Base-by-base conservation (phyloP, 1,140 invertebrate species). In the Heterodera carotae region DNA sequence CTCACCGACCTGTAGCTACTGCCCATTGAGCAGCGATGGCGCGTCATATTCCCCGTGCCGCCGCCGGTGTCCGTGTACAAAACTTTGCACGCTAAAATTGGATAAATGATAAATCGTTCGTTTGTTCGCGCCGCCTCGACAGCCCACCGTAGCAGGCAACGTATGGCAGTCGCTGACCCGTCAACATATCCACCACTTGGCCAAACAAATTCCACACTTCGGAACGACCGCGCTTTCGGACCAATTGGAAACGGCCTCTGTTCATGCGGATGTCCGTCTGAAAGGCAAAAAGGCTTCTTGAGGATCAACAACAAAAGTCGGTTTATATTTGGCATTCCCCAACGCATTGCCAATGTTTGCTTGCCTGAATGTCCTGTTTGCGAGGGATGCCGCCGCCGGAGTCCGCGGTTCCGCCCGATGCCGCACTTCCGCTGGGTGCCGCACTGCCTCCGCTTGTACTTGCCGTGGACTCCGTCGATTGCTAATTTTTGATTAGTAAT, bases 181-280 rank as follows among this genome's bases (percentile, higher is more conserved):
- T 88, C 12, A 83, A 70, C 18, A 75, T 85, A 73, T 86, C 85
- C 4, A 86, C 70, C 18, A 86, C 85, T 78, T 86, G 85, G 22
- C 85, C 85, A 74, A 86, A 86, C 27, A 88, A 72, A 66, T 88
- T 88, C 85, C 85, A 86, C 53, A 86, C 85, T 71, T 86, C 85
- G 29, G 86, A 88, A 53, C 85, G 80, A 22, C 85, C 85, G 36
- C 84, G 79, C 71, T 86, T 86, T 48, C 82, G 69, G 8, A 86
- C 86, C 79, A 86, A 75, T 70, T 86, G 68, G 67, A 86, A 86
- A 22, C 85, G 73, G 43, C 86, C 86, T 25, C 80, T 74, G 34
- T 85, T 85, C 27, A 74, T 67, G 12, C 86, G 74, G 69, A 86
- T 86, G 74, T 86, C 85, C 39, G 86, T 85, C 73, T 87, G n/a